A percentile compares a stretch with the other conserved stretches of the same genome.
Evolutionary conservation across 2,888 invertebrate genomes (phyloP).

Genomic region (Andrena trimmerana): DNA sequence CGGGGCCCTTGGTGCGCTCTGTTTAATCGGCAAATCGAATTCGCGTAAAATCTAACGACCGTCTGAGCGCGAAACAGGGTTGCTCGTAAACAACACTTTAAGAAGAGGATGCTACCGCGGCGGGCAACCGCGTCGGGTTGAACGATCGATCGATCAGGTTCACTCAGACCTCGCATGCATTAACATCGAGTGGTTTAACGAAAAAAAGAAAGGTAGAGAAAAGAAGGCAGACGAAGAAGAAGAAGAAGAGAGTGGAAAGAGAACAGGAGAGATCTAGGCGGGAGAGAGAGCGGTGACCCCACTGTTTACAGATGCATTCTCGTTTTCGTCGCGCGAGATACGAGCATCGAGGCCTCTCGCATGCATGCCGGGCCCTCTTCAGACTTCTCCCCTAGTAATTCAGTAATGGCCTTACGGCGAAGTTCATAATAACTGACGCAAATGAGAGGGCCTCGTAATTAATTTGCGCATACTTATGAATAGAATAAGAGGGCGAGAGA

Average conservation of each 20-base stretch:
- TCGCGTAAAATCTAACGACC: conserved; percentile 32
- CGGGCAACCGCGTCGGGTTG: background rate
- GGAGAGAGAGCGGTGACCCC: conserved; percentile 5
- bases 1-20: background rate
- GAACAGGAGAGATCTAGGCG: background rate
- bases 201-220: background rate
- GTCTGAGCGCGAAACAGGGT: conserved; percentile 14
- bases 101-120: conserved; percentile 2
- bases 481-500: conserved; percentile 38
- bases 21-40: background rate
- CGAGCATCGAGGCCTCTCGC: conserved; percentile 31
- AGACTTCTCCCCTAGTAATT: conserved; percentile 58
- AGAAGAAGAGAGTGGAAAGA: background rate
- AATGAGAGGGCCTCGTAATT: conserved; percentile 70
- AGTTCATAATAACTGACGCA: conserved; percentile 72
- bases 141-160: conserved; percentile 32
- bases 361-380: conserved; percentile 28
- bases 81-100: conserved; percentile 27
- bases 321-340: conserved; percentile 41
- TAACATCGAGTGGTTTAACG: conserved; percentile 33
- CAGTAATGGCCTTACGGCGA: conserved; percentile 68
- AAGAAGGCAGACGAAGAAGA: background rate
- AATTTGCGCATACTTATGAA: conserved; percentile 63
- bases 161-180: conserved; percentile 38
- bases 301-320: conserved; percentile 60